These are phyloP conservation scores for Mus minutoides DNA, from an alignment of 2,797 vertebrate genomes.

Conservation along the genomic window DNA sequence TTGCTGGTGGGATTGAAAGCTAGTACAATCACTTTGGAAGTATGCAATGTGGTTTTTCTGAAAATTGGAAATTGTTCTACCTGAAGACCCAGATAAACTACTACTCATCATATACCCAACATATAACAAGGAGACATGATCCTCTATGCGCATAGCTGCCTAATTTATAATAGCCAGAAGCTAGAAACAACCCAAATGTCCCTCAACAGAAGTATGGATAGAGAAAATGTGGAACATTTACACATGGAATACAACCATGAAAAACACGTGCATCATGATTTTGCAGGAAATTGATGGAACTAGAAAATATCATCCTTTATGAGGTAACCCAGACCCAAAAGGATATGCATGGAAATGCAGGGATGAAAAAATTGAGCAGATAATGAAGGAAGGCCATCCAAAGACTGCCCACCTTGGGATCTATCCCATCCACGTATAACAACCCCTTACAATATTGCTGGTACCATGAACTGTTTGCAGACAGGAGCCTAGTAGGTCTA, in stretches of 20 bases:
- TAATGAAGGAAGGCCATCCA: neutral
- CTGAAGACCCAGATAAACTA: neutral
- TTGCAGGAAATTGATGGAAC: neutral
- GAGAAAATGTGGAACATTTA: neutral
- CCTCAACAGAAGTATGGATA: neutral
- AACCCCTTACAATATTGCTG: neutral
- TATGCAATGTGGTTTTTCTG: neutral
- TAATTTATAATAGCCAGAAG: no score
- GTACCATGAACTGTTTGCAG: neutral
- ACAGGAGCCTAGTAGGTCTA: neutral
- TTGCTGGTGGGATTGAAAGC: neutral
- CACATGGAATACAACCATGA: neutral
- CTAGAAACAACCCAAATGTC: no score
- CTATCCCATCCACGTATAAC: neutral
- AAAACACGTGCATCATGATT: neutral
- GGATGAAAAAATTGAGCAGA: neutral
- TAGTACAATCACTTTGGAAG: neutral
- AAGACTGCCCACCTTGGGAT: neutral
- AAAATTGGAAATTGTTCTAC: neutral
- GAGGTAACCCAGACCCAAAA: neutral
- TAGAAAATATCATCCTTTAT: neutral
- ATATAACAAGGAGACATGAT: no score
- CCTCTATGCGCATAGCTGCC: no score
- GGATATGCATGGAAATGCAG: neutral
- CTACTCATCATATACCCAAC: no score